Evolutionary conservation across 1,140 invertebrate species (phyloP).

Genomic region (Drosophila virilis): DNA sequence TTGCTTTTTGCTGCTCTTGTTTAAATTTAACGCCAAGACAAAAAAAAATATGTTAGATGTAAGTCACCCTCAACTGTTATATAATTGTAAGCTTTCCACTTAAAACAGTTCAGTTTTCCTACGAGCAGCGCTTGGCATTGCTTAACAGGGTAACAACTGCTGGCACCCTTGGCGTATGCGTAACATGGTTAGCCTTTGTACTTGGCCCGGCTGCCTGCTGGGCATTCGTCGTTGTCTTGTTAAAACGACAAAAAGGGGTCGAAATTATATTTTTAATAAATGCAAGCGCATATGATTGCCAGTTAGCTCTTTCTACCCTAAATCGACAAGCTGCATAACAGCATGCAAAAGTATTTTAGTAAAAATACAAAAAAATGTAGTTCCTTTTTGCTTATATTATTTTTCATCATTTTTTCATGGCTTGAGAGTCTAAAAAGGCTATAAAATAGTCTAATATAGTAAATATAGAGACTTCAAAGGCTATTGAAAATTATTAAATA

Average conservation of each 20-base stretch:
- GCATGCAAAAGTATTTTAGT: too few relatives aligned
- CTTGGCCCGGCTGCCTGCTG: slow-evolving; percentile 36
- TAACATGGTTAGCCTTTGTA: slow-evolving; percentile 69
- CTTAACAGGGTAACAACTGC: slow-evolving; percentile 23
- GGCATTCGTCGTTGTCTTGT: slow-evolving; percentile 31
- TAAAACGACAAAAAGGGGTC: slow-evolving; percentile 24
- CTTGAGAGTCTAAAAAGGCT: too few relatives aligned
- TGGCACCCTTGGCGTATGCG: slow-evolving; percentile 59
- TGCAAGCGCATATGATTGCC: slow-evolving; percentile 8
- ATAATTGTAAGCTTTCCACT: slow-evolving; percentile 65
- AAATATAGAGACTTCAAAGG: too few relatives aligned
- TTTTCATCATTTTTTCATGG: too few relatives aligned
- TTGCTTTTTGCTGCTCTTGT: slow-evolving; percentile 39
- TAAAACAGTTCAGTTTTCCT: slow-evolving; percentile 27
- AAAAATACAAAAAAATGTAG: too few relatives aligned
- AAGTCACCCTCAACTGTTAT: slow-evolving; percentile 35
- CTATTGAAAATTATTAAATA: too few relatives aligned
- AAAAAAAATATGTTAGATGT: slow-evolving; percentile 20
- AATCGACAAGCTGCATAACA: not conserved
- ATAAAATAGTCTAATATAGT: too few relatives aligned
- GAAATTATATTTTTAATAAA: slow-evolving; percentile 27
- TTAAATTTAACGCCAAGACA: slow-evolving; percentile 71
- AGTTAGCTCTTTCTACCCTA: not conserved
- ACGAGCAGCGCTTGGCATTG: slow-evolving; percentile 6
- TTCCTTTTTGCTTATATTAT: too few relatives aligned